Percentiles rank a stretch among this genome's conserved stretches.
These are phyloP conservation scores for Cryptotis parvus DNA, from an alignment of 2,113 vertebrate species.

Conservation along the genomic window DNA sequence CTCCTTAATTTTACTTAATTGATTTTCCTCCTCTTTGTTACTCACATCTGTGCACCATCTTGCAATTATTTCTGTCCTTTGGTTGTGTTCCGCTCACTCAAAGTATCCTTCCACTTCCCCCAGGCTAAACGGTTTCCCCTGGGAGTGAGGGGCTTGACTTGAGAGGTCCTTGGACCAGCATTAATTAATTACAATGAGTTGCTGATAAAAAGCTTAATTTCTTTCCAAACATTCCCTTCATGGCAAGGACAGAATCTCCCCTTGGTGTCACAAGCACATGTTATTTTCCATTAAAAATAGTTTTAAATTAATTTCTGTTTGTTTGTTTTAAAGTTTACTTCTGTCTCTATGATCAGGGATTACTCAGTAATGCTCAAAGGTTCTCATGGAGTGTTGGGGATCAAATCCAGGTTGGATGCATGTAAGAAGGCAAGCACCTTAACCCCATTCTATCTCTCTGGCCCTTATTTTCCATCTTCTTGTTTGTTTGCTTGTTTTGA, in stretches of 20 bases:
- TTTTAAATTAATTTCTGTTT: too few species aligned
- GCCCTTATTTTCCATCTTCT: too few species aligned
- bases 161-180: not conserved
- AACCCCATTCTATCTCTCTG: too few species aligned
- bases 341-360: too few species aligned
- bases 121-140: accelerated
- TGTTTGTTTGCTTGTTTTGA: too few species aligned
- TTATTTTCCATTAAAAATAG: too few species aligned
- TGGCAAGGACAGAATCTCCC: not conserved
- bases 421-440: too few species aligned
- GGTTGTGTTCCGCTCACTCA: not conserved
- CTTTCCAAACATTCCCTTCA: not conserved
- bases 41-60: not conserved
- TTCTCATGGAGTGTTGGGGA: too few species aligned
- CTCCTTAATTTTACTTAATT: not conserved
- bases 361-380: too few species aligned
- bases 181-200: not conserved
- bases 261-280: not conserved
- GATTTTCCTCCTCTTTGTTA: not conserved
- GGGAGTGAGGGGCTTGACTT: too few species aligned
- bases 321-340: too few species aligned
- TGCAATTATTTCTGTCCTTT: not conserved
- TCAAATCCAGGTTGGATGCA: too few species aligned
- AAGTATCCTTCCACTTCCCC: not conserved
- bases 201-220: not conserved